phyloP scores from a whole-genome alignment of 2,888 invertebrate genomes.

The Romanomermis culicivorax region DNA sequence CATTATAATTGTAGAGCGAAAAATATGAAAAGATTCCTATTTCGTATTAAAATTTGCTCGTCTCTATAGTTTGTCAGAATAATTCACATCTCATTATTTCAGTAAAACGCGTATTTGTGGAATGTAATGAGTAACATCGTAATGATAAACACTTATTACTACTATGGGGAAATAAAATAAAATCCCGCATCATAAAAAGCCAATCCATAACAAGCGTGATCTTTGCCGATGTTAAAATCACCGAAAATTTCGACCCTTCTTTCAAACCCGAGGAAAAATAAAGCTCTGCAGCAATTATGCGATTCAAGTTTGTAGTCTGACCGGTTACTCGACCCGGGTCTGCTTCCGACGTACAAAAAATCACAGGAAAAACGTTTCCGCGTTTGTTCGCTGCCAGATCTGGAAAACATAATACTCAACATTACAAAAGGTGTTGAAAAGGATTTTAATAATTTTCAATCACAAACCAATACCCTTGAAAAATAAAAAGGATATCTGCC shows the following conservation, averaged over 20 bases:
- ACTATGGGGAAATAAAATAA: background rate
- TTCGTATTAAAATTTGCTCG: no score
- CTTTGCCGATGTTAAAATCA: slow-evolving; percentile 21
- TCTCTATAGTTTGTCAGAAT: no score
- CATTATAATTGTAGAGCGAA: no score
- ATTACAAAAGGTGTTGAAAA: background rate
- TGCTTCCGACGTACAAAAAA: background rate
- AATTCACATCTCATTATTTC: no score
- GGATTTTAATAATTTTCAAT: background rate
- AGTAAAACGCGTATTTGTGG: no score
- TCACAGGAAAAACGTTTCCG: slow-evolving; percentile 59
- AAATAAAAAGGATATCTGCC: no score
- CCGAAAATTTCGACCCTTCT: slow-evolving; percentile 21
- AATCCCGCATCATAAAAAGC: slow-evolving; percentile 12
- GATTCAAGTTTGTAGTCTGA: background rate
- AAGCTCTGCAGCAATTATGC: slow-evolving; percentile 15
- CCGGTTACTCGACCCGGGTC: background rate
- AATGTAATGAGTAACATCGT: no score
- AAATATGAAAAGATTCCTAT: no score
- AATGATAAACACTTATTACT: background rate
- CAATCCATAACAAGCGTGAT: slow-evolving; percentile 23
- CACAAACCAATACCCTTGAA: no score
- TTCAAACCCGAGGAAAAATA: slow-evolving; percentile 23
- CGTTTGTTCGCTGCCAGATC: slow-evolving; percentile 45
- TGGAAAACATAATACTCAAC: background rate